Percentiles rank a stretch among this genome's conserved stretches.
Conservation (phyloP, 2,113 vertebrate species). For the Nestor notabilis region DNA sequence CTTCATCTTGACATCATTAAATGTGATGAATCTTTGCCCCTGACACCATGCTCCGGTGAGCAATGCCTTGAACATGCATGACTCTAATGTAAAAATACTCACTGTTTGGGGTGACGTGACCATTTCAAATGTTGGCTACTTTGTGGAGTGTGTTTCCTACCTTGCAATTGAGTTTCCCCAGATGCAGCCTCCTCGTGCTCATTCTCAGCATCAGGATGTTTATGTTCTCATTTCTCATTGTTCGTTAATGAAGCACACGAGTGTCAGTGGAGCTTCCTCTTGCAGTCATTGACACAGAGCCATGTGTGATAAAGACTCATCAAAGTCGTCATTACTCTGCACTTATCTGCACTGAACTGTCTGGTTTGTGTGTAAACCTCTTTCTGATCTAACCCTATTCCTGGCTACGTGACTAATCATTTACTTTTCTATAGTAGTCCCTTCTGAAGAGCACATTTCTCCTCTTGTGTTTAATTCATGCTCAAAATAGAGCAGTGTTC, state of each 20-base stretch:
- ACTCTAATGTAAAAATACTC: background rate
- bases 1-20: background rate
- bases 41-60: background rate
- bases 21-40: constrained; percentile 7
- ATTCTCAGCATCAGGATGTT: background rate
- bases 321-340: constrained; percentile 26
- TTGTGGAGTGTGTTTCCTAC: background rate
- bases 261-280: background rate
- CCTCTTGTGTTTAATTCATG: constrained; percentile 38
- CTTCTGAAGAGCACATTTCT: background rate
- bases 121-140: background rate
- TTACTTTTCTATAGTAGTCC: constrained; percentile 13
- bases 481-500: background rate
- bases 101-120: background rate
- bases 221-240: background rate
- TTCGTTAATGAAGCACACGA: background rate
- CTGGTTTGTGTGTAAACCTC: constrained; percentile 31
- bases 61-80: background rate
- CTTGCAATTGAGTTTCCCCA: background rate
- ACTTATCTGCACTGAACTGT: constrained; percentile 15
- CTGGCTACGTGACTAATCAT: background rate
- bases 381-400: constrained; percentile 35
- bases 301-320: constrained; percentile 49
- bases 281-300: background rate
- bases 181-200: fast-evolving